Evolutionary conservation across 1,140 invertebrate species (phyloP).

Genomic region (Trigoniulus corallinus): DNA sequence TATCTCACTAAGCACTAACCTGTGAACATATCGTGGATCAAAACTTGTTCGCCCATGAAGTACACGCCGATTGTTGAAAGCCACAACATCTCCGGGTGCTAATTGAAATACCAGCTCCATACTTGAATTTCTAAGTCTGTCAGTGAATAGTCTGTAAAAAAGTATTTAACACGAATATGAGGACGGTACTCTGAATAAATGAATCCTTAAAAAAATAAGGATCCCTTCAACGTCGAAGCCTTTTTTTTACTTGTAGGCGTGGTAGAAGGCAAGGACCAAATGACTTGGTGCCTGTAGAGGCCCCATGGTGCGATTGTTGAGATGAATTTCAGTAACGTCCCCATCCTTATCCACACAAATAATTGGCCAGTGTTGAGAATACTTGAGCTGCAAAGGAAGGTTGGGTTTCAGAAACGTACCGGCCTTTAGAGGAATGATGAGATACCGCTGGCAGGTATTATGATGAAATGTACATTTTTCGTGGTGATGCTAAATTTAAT

Average conservation of each 20-base stretch:
- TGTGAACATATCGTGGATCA: slow-evolving; percentile 18
- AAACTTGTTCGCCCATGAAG: slow-evolving; percentile 24
- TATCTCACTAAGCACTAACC: slow-evolving; percentile 11
- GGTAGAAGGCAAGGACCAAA: slow-evolving; percentile 25
- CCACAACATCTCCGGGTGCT: slow-evolving; percentile 24
- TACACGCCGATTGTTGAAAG: slow-evolving; percentile 25
- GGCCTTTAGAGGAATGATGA: slow-evolving; percentile 8
- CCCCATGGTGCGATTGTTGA: slow-evolving; percentile 26
- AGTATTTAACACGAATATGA: background rate
- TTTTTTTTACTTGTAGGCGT: slow-evolving; percentile 21
- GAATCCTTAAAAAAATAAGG: no score
- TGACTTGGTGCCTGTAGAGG: slow-evolving; percentile 23
- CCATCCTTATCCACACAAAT: slow-evolving; percentile 19
- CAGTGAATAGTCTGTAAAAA: slow-evolving; percentile 18
- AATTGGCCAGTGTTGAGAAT: slow-evolving; percentile 22
- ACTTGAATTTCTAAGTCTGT: slow-evolving; percentile 20
- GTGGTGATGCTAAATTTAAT: slow-evolving; percentile 19
- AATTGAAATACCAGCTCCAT: slow-evolving; percentile 22
- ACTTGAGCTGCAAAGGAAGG: slow-evolving; percentile 16
- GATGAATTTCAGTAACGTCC: slow-evolving; percentile 24
- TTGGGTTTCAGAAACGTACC: no score
- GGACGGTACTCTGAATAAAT: no score
- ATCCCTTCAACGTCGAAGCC: background rate
- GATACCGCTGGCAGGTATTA: background rate
- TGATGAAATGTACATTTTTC: slow-evolving; percentile 13